Base-by-base conservation (phyloP, 2,797 vertebrate genomes). In the Chiroxiphia lanceolata region DNA sequence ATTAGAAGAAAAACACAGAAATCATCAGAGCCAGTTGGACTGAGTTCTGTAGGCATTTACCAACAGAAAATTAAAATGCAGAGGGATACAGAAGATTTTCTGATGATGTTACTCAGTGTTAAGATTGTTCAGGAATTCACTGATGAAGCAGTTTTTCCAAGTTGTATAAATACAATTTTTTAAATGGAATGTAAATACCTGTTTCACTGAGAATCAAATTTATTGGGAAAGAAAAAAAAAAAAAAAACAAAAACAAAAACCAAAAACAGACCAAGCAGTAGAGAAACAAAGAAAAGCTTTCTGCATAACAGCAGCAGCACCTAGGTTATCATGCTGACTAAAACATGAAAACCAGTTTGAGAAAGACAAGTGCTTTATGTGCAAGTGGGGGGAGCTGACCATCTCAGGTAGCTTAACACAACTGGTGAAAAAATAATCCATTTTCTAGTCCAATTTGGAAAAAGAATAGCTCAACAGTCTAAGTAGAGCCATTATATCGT, bases 11-110 rank as follows among this genome's bases (percentile, higher is more conserved):
- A 90, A 84, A 15, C 6, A 63, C 3, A 65, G 21, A 20, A 87
- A 75, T 11, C 6, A 87, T 38, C 26, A 56, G n/a, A 92, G 16
- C 19, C 64, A 77, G 17, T 11, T 68, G 53, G 34, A 80, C 25
- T 57, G 27, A 92, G 45, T 64, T 89, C 40, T 31, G 44, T 0
- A 82, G 8, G 31, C 29, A 54, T 67, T 53, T 45, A 63, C n/a
- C 25, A 72, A 59, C 9, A 51, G 10, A 87, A 89, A 84, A 93
- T 92, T 83, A 83, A 86, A 93, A 96, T 63, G 51, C 81, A 93
- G 50, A 75, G 11, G 5, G 6, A 7, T 40, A 72, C 3, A 0
- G 34, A 31, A 91, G 67, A 87, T 81, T 87, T 92, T 92, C 74
- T 87, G 67, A 68, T 95, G 60, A 70, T 64, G 17, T 87, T 87